Evolutionary conservation across 2,113 vertebrate species (phyloP), one percentile per base, ranked within the genome.

Genomic region (Saccopteryx bilineata): DNA sequence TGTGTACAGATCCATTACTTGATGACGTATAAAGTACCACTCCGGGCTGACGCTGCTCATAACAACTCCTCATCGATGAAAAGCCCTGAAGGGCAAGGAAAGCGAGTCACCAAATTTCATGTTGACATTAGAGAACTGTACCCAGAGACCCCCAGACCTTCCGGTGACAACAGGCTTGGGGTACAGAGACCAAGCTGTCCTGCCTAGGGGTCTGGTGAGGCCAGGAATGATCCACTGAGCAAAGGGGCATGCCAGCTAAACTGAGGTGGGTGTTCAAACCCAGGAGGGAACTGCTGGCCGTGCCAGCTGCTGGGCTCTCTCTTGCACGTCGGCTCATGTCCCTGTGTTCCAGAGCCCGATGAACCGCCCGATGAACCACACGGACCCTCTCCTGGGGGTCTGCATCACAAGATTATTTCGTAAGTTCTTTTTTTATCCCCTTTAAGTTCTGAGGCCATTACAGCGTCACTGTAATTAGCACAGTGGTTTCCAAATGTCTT

Each of bases 291-390:
- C 28, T 5, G 2, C 15, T 0, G 1, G 31, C 23, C 23, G 15
- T 28, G 31, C 18, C 0, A 0, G n/a, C 11, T 0, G 5, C 24
- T 1, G 2, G 66, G 52, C 23, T n/a, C 23, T 50, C 18, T 28
- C 91, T 54, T 24, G 52, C 46, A 26, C 26, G 1, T 0, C 9
- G 48, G n/a, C 52, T 24, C 56, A 26, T 1, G 56, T 23, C 31
- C 46, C 28, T 12, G 0, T 12, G 54, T 7, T 79, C 52, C 23
- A 66, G 46, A 23, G 8, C 56, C n/a, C n/a, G n/a, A n/a, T n/a
- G n/a, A n/a, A n/a, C 84, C 33, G 31, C 24, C 21, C 26, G 56
- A 5, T 9, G 50, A 52, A 17, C 12, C 19, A 4, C n/a, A 19
- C 1, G 11, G 21, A 19, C 66, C 50, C 65, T 56, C 28, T 26